Conservation (phyloP, 1,140 invertebrate genomes). For the Calycopis cecrops region DNA sequence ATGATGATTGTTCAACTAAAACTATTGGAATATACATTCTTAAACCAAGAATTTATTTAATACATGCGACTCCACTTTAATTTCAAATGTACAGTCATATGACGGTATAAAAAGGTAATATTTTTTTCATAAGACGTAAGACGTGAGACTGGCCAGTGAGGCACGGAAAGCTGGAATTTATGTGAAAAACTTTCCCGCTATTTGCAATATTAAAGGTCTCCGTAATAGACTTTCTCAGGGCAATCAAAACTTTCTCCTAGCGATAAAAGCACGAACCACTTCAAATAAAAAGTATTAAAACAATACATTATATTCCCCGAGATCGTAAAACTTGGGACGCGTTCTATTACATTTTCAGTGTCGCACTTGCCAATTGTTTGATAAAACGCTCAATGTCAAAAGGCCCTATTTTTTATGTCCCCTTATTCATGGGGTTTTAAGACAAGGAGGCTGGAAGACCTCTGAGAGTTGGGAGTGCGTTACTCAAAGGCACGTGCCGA, state of each 20-base stretch:
- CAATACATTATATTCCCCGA: conserved; percentile 13
- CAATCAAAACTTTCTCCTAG: conserved; percentile 18
- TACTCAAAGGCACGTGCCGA: conserved; percentile 53
- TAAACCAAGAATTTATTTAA: too few species aligned
- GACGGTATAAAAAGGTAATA: too few species aligned
- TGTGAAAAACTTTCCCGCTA: neutral
- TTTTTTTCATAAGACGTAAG: too few species aligned
- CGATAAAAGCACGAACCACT: conserved; percentile 3
- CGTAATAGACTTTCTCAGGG: conserved; percentile 2
- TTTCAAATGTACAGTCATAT: too few species aligned
- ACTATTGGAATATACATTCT: too few species aligned
- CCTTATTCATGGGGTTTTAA: conserved; percentile 13
- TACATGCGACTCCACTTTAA: too few species aligned
- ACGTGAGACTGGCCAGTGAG: too few species aligned
- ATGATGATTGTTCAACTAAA: too few species aligned
- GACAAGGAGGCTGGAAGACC: conserved; percentile 30
- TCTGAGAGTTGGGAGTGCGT: conserved; percentile 39
- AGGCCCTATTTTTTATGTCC: conserved; percentile 13
- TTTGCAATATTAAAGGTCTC: neutral
- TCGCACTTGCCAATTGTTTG: conserved; percentile 29
- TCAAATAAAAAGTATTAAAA: conserved; percentile 13
- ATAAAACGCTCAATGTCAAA: conserved; percentile 30
- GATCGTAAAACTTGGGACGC: conserved; percentile 5
- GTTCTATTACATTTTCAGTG: conserved; percentile 31
- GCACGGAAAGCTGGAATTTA: too few species aligned